Evolutionary conservation across 1,140 invertebrate species (phyloP).

Genomic region (Lepidurus arcticus): DNA sequence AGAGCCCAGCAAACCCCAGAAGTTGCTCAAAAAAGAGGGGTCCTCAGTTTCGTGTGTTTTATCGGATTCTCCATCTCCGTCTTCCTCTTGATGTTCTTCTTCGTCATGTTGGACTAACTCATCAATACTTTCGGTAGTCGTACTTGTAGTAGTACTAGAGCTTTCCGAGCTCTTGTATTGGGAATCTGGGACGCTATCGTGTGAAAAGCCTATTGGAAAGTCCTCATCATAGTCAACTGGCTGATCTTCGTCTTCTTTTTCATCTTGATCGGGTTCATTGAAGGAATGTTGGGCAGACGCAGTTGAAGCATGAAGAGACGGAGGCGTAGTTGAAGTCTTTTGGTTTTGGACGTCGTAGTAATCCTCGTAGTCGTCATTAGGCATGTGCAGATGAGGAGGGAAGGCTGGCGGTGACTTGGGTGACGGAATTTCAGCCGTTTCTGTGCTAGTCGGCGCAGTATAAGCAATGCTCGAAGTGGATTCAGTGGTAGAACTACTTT

Average conservation of each 20-base stretch:
- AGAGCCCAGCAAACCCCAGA: not conserved
- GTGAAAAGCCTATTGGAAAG: not conserved
- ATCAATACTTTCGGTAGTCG: not conserved
- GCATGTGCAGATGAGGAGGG: slow-evolving; percentile 8
- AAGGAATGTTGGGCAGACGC: not conserved
- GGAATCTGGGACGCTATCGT: not conserved
- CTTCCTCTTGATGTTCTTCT: not conserved
- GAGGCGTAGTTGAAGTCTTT: not conserved
- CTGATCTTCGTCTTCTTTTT: not conserved
- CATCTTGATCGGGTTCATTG: not conserved
- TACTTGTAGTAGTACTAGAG: not conserved
- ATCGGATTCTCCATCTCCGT: not conserved
- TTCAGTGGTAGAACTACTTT: not conserved
- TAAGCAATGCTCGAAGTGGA: not conserved
- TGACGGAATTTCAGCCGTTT: not conserved
- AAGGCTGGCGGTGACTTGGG: not conserved
- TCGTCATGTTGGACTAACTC: not conserved
- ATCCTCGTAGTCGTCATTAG: not conserved
- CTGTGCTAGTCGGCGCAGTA: not conserved
- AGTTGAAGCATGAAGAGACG: not conserved
- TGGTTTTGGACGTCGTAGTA: not conserved
- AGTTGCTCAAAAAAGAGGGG: not conserved
- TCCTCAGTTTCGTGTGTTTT: not conserved
- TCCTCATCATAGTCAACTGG: not conserved
- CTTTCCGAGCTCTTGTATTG: not conserved